phyloP scores from a whole-genome alignment of 2,888 invertebrate genomes.

The Cataglyphis albicans region DNA sequence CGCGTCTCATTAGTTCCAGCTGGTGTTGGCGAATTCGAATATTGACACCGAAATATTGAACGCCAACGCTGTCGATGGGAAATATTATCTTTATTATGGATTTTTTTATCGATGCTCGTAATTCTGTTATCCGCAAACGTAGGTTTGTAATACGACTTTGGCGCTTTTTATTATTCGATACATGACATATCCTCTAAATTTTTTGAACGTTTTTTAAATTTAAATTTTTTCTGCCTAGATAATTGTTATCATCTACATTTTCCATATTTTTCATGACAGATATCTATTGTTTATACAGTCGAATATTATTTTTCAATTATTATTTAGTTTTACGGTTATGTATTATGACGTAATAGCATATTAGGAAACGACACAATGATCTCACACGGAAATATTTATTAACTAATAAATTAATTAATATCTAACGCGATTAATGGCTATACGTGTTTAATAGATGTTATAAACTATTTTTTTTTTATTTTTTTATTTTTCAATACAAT shows the following conservation, averaged over 20 bases:
- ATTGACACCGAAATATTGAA: background rate
- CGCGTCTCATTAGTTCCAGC: slow-evolving; percentile 27
- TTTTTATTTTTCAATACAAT: background rate
- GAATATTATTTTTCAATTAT: slow-evolving; percentile 13
- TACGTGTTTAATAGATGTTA: background rate
- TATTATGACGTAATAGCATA: background rate
- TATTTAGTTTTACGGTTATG: background rate
- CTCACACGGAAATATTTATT: background rate
- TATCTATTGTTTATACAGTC: background rate
- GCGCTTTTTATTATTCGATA: slow-evolving; percentile 31
- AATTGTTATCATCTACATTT: slow-evolving; percentile 28
- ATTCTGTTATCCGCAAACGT: slow-evolving; percentile 37
- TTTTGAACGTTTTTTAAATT: background rate
- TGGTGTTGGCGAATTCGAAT: slow-evolving; percentile 34
- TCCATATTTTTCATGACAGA: slow-evolving; percentile 27
- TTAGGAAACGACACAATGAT: background rate
- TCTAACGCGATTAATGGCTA: background rate
- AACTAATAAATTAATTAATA: too few species aligned
- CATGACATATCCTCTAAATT: slow-evolving; percentile 8
- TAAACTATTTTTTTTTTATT: background rate
- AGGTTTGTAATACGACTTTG: slow-evolving; percentile 24
- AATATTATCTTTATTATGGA: slow-evolving; percentile 27
- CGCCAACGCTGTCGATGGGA: background rate
- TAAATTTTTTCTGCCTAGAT: background rate
- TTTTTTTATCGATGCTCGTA: slow-evolving; percentile 36